These are phyloP conservation scores for Xanthorhoe designata DNA, from an alignment of 2,888 invertebrate genomes.

Conservation along the genomic window DNA sequence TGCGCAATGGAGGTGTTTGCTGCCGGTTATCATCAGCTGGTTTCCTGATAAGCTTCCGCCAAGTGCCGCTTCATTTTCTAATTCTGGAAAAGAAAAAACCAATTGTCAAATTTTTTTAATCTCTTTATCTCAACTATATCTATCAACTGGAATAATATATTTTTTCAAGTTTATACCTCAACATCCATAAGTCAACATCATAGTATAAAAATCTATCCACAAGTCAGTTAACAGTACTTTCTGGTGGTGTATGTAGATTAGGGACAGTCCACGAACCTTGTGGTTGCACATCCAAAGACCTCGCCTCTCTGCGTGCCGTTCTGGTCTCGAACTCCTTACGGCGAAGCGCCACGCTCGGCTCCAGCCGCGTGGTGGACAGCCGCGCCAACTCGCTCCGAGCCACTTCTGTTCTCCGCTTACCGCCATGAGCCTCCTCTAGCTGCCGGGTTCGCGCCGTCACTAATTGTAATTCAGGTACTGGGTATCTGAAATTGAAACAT, in stretches of 20 bases:
- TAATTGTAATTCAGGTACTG: constrained; percentile 85
- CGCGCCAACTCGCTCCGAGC: constrained; percentile 89
- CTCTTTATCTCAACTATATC: too few relatives aligned
- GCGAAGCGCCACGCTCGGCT: constrained; percentile 90
- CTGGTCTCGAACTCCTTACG: constrained; percentile 90
- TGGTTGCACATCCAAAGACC: constrained; percentile 79
- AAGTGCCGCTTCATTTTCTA: constrained; percentile 76
- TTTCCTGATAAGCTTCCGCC: constrained; percentile 90
- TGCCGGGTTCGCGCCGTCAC: constrained; percentile 91
- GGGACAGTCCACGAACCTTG: constrained; percentile 42
- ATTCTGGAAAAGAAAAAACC: constrained; percentile 61
- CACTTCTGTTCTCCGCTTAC: constrained; percentile 88
- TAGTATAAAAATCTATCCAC: too few relatives aligned
- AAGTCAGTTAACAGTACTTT: too few relatives aligned
- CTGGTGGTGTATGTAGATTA: too few relatives aligned
- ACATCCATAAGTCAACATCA: too few relatives aligned
- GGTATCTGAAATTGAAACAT: constrained; percentile 63
- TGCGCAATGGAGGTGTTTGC: constrained; percentile 92
- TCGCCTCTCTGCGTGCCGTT: constrained; percentile 70
- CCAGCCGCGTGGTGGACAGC: constrained; percentile 88
- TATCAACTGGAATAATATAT: not conserved
- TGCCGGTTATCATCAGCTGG: constrained; percentile 91
- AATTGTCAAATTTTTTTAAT: not conserved
- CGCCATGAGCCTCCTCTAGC: constrained; percentile 89
- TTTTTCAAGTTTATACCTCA: too few relatives aligned